phyloP scores from a whole-genome alignment of 2,888 invertebrate genomes.

The Pterostichus madidus region DNA sequence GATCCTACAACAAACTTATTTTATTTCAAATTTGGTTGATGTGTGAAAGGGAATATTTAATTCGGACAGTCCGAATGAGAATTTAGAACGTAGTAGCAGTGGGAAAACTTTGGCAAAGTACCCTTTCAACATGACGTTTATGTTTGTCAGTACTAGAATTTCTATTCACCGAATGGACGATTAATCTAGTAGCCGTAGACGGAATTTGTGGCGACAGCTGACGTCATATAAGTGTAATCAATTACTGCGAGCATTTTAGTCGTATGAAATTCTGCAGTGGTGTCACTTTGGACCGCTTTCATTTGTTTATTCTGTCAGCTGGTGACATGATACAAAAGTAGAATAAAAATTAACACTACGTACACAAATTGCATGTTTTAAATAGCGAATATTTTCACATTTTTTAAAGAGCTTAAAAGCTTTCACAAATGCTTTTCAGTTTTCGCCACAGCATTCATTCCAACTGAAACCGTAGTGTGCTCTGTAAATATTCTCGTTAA shows the following conservation, averaged over 20 bases:
- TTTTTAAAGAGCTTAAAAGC: constrained; percentile 32
- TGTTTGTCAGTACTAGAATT: constrained; percentile 24
- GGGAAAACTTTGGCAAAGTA: background rate
- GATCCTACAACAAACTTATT: too few species aligned
- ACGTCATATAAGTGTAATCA: constrained; percentile 49
- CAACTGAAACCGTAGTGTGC: constrained; percentile 7
- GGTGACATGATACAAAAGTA: constrained; percentile 23
- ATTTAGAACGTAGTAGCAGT: too few species aligned
- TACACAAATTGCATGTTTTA: background rate
- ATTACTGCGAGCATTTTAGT: constrained; percentile 40
- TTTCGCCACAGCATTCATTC: background rate
- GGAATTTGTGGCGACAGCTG: constrained; percentile 40
- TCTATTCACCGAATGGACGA: constrained; percentile 45
- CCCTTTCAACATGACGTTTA: constrained; percentile 44
- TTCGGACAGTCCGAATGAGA: too few species aligned
- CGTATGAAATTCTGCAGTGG: constrained; percentile 28
- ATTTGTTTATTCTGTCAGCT: constrained; percentile 17
- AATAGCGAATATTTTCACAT: constrained; percentile 2
- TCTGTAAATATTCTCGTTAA: constrained; percentile 22
- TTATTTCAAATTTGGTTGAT: too few species aligned
- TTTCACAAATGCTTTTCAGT: constrained; percentile 10
- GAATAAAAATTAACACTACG: constrained; percentile 1
- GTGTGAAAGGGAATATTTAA: too few species aligned
- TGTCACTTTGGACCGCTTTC: constrained; percentile 15
- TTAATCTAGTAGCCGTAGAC: constrained; percentile 35